Evolutionary conservation across 2,113 vertebrate species (phyloP).

Genomic region (Ploceus nigricollis): DNA sequence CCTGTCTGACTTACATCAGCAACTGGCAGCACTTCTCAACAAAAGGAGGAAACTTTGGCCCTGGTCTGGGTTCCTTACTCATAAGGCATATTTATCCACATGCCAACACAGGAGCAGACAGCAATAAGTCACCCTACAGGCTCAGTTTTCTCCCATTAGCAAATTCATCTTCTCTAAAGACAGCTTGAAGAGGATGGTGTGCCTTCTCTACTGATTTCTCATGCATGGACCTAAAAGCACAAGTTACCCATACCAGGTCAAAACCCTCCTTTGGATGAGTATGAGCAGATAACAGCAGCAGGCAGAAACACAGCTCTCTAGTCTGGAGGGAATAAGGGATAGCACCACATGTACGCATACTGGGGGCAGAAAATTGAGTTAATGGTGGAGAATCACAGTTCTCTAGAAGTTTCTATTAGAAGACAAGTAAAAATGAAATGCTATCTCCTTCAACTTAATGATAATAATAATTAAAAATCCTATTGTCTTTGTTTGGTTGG

Average conservation of each 20-base stretch:
- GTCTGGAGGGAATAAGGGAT: not conserved
- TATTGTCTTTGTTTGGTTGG: not conserved
- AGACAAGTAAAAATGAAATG: not conserved
- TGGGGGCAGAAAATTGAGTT: not conserved
- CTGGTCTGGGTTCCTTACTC: not conserved
- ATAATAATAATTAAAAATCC: not conserved
- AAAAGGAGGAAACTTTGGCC: constrained; percentile 7
- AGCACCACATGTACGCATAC: accelerated
- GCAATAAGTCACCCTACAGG: not conserved
- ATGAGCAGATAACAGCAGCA: not conserved
- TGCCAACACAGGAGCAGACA: not conserved
- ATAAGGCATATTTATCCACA: not conserved
- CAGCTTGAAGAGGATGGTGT: not conserved
- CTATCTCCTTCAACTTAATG: not conserved
- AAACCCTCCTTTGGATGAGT: not conserved
- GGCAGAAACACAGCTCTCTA: not conserved
- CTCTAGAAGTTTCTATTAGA: not conserved
- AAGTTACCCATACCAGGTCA: not conserved
- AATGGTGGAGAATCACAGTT: not conserved
- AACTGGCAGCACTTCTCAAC: not conserved
- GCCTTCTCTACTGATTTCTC: not conserved
- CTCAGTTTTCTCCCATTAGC: not conserved
- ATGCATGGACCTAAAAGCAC: not conserved
- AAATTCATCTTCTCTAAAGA: not conserved
- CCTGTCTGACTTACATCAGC: not conserved